Conservation (phyloP, 1,140 invertebrate genomes). For the Pachyrhynchus sulphureomaculatus region DNA sequence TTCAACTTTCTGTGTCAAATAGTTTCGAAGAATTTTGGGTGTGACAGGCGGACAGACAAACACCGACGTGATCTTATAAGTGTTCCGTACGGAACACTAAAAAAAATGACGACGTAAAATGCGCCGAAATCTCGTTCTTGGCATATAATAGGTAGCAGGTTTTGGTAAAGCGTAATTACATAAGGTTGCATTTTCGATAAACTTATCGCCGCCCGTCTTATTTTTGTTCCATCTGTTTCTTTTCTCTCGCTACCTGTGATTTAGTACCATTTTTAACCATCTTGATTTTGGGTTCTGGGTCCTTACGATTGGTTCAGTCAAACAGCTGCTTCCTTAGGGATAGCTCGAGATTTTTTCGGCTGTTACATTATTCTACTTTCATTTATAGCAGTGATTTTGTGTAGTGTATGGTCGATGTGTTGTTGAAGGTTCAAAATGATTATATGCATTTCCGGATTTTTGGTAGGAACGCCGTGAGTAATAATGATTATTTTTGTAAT, state of each 20-base stretch:
- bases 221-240: constrained; percentile 34
- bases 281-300: constrained; percentile 40
- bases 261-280: constrained; percentile 42
- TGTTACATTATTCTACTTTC: constrained; percentile 5
- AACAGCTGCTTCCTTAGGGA: constrained; percentile 42
- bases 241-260: constrained; percentile 44
- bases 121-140: no score
- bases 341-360: constrained; percentile 10
- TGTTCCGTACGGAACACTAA: no score
- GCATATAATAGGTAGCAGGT: no score
- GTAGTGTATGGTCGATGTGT: constrained; percentile 14
- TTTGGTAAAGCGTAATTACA: no score
- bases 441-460: constrained; percentile 66
- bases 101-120: no score
- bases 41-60: no score
- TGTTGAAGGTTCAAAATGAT: constrained; percentile 54
- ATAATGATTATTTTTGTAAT: constrained; percentile 18
- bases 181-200: no score
- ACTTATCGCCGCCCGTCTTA: no score
- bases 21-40: no score
- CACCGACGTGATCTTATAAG: no score
- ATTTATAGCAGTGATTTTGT: constrained; percentile 18
- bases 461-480: constrained; percentile 59
- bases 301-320: constrained; percentile 35
- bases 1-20: no score